phyloP scores from a whole-genome alignment of 30 jellyfish, hydroid and myxozoan species.

The Chironex yamaguchii region DNA sequence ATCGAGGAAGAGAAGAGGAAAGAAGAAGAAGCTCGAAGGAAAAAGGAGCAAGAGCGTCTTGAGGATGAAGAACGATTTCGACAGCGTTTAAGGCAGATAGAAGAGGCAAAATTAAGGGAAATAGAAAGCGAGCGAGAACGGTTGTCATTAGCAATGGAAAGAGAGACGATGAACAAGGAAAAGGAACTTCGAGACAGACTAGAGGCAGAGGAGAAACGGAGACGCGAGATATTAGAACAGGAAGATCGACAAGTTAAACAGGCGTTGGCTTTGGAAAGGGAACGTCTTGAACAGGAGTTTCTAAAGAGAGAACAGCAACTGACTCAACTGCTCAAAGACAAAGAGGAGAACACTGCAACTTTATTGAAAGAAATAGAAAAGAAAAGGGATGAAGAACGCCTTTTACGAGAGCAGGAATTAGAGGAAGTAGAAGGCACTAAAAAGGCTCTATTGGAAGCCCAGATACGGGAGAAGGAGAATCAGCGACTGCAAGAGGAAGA shows the following conservation, averaged over 20 bases:
- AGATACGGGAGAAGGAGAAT: not conserved
- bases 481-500: slow-evolving; percentile 23
- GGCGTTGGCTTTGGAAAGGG: slow-evolving; percentile 9
- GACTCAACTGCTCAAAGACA: not conserved
- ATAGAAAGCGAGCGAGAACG: not conserved
- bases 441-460: slow-evolving; percentile 5
- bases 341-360: not conserved
- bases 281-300: not conserved
- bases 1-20: not conserved
- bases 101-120: slow-evolving; percentile 2
- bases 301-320: not conserved
- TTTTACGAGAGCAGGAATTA: not conserved
- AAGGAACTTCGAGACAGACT: not conserved
- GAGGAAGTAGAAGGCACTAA: not conserved
- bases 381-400: slow-evolving; percentile 11
- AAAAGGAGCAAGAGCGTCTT: not conserved
- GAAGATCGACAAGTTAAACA: not conserved
- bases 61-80: slow-evolving; percentile 19
- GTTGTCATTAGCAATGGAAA: not conserved
- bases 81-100: not conserved
- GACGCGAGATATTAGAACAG: not conserved
- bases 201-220: slow-evolving; percentile 26
- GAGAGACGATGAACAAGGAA: not conserved
- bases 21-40: slow-evolving; percentile 1
- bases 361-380: not conserved